These are phyloP conservation scores for Pemphredon lugubris DNA, from an alignment of 2,888 invertebrate genomes.

Conservation along the genomic window DNA sequence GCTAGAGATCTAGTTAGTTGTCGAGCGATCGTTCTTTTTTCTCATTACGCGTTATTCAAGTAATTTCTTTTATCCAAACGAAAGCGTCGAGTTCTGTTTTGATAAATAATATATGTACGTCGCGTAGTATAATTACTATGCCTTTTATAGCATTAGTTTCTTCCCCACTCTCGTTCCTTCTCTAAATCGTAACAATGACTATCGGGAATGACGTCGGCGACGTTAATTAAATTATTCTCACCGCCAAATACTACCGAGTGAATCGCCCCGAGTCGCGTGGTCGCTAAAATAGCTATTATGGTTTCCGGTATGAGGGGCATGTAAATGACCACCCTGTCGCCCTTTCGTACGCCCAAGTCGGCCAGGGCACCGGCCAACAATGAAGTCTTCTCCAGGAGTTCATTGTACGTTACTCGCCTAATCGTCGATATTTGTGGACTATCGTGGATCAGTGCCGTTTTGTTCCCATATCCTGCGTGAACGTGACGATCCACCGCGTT, in stretches of 20 bases:
- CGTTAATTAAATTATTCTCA: too few relatives aligned
- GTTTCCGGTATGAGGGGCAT: conserved; percentile 97
- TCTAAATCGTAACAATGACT: too few relatives aligned
- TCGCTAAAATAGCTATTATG: conserved; percentile 93
- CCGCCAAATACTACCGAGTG: conserved; percentile 98
- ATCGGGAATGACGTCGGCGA: too few relatives aligned
- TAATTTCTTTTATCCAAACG: too few relatives aligned
- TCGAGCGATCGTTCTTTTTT: too few relatives aligned
- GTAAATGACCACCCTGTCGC: conserved; percentile 94
- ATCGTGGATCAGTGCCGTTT: conserved; percentile 93
- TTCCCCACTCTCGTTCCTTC: too few relatives aligned
- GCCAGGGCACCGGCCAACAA: conserved; percentile 90
- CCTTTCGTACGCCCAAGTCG: conserved; percentile 89
- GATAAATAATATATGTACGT: too few relatives aligned
- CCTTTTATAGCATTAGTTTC: too few relatives aligned
- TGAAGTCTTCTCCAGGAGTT: conserved; percentile 91
- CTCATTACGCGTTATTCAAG: too few relatives aligned
- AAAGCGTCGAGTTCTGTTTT: too few relatives aligned
- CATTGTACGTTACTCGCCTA: conserved; percentile 89
- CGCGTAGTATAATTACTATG: too few relatives aligned
- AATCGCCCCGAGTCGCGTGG: conserved; percentile 93
- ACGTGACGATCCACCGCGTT: conserved; percentile 97
- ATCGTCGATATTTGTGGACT: conserved; percentile 92
- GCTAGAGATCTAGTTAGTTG: too few relatives aligned
- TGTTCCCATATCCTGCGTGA: conserved; percentile 88